Evolutionary conservation across 2,888 invertebrate genomes (phyloP).

Genomic region (Ectemnius continuus): DNA sequence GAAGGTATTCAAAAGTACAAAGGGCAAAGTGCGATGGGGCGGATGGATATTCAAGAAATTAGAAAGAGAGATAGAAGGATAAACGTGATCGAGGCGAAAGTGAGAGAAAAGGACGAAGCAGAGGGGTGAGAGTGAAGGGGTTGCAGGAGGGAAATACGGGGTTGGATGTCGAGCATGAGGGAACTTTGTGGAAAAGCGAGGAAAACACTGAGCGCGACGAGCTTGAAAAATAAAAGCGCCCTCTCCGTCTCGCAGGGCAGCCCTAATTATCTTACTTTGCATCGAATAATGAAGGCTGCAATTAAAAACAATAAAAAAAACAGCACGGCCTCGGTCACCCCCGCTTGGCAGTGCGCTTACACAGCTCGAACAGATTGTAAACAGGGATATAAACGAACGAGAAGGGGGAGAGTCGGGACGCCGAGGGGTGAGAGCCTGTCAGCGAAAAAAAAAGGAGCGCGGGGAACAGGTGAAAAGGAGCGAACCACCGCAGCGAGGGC

Average conservation of each 20-base stretch:
- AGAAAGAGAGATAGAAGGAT: slow-evolving; percentile 10
- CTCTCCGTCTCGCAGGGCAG: slow-evolving; percentile 18
- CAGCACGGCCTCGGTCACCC: no score
- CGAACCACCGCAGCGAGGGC: slow-evolving; percentile 33
- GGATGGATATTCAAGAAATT: background rate
- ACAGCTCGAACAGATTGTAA: slow-evolving; percentile 36
- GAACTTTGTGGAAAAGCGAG: background rate
- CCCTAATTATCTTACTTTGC: slow-evolving; percentile 66
- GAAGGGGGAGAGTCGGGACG: background rate
- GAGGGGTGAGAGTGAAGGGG: background rate
- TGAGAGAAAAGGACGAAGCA: background rate
- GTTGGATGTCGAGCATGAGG: background rate
- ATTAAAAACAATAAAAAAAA: slow-evolving; percentile 53
- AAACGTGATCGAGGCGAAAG: background rate
- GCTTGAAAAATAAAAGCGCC: slow-evolving; percentile 59
- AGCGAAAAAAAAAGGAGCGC: background rate
- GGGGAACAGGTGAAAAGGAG: slow-evolving; percentile 25
- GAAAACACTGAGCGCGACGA: background rate
- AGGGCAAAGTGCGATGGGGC: background rate
- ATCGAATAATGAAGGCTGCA: slow-evolving; percentile 64
- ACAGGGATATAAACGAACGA: slow-evolving; percentile 37
- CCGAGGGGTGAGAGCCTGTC: background rate
- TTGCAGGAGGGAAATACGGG: slow-evolving; percentile 9
- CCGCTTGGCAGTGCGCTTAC: background rate
- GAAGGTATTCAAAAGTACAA: background rate